phyloP scores from a whole-genome alignment of 92 coral and sea anemone genomes.

The Isaurus tuberculatus region DNA sequence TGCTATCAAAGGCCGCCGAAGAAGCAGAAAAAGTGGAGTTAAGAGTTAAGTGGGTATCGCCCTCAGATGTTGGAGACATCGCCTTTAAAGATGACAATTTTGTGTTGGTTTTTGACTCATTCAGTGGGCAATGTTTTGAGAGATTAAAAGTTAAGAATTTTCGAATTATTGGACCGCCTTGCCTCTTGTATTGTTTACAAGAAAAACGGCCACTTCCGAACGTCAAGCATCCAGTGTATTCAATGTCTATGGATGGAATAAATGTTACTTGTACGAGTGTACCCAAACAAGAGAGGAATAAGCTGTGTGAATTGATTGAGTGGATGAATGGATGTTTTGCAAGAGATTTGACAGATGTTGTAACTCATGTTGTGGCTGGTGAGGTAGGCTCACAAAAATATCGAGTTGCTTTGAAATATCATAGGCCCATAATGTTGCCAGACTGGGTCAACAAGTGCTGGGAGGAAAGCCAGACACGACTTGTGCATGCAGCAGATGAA shows the following conservation, averaged over 20 bases:
- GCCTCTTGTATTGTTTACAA: conserved; percentile 81
- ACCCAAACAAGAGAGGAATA: conserved; percentile 73
- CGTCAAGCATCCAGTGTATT: conserved; percentile 65
- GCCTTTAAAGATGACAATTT: conserved; percentile 65
- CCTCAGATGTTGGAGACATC: conserved; percentile 53
- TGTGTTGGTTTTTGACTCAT: conserved; percentile 78
- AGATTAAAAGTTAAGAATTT: conserved; percentile 68
- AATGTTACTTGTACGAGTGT: conserved; percentile 81
- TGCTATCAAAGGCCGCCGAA: conserved; percentile 69
- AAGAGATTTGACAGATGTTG: conserved; percentile 81
- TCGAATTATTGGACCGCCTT: conserved; percentile 87
- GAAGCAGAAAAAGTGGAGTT: conserved; percentile 72
- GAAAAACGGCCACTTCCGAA: conserved; percentile 77
- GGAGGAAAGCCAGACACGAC: conserved; percentile 66
- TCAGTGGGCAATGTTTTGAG: conserved; percentile 86
- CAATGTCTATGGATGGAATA: conserved; percentile 75
- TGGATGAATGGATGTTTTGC: conserved; percentile 85
- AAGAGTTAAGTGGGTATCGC: conserved; percentile 68
- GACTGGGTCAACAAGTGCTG: conserved; percentile 87
- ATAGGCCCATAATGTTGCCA: conserved; percentile 79
- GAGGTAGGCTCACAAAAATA: conserved; percentile 96
- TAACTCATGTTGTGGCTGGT: conserved; percentile 96
- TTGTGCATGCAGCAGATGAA: conserved; percentile 73
- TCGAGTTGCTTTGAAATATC: conserved; percentile 77
- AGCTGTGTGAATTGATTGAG: conserved; percentile 69